phyloP scores from a whole-genome alignment of 2,113 vertebrate genomes.

The Neotragus pygmaeus region DNA sequence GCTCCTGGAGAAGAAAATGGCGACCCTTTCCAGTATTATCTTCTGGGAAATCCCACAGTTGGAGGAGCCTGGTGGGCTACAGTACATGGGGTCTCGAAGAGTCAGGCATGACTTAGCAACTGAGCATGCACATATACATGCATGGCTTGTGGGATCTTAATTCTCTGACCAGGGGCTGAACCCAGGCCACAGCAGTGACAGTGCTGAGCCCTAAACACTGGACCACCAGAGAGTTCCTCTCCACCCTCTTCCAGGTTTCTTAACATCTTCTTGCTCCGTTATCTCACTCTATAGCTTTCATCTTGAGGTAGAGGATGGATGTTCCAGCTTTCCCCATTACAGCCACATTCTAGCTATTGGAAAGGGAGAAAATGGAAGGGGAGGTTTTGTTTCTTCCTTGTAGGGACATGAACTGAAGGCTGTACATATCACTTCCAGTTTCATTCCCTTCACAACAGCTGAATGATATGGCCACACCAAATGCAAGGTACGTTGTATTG shows the following conservation, averaged over 20 bases:
- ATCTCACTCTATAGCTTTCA: neutral
- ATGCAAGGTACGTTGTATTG: neutral
- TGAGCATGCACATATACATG: neutral
- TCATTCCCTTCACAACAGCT: neutral
- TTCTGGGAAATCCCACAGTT: neutral
- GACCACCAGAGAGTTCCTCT: neutral
- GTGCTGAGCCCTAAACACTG: neutral
- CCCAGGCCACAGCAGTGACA: neutral
- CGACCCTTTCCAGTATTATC: neutral
- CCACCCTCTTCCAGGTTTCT: neutral
- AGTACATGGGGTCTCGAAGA: neutral
- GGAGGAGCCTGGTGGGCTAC: neutral
- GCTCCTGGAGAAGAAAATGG: neutral
- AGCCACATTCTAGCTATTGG: neutral
- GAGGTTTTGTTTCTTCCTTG: neutral
- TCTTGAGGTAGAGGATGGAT: neutral
- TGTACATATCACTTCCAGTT: neutral
- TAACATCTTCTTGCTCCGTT: neutral
- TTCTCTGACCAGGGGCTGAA: neutral
- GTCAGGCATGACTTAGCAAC: neutral
- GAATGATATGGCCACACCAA: neutral
- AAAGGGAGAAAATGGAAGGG: neutral
- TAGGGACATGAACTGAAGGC: neutral
- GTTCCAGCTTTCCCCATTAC: neutral
- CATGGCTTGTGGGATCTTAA: neutral